Evolutionary conservation across 2,113 vertebrate genomes (phyloP), one percentile per base, ranked within the genome.

Genomic region (Mustelus asterias): DNA sequence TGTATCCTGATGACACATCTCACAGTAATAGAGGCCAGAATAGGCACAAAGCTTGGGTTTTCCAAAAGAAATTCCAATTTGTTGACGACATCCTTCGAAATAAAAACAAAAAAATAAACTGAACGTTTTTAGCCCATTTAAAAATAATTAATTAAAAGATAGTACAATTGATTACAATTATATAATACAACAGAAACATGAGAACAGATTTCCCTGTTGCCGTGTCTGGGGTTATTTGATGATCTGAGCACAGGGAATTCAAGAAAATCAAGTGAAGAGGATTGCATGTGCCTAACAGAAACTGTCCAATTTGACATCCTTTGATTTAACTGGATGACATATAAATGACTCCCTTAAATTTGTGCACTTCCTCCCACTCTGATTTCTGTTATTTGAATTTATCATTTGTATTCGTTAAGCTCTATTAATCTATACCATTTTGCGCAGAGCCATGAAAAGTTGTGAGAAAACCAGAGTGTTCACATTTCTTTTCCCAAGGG

Each of bases 11-110:
- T 99, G 99, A 97, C 99, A 99, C 96, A 97, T 97, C 95, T 99
- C 98, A 0, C 99, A 99, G 96, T 99, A 99, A 97, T 99, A 98
- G 96, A 97, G 98, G 14, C 98, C 98, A 0, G 99, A 98, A 97
- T 98, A 99, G 96, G 98, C 97, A 24, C 99, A 99, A 70, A 99
- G 97, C 96, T 98, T 98, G 96, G 98, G 98, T 97, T 97, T 98
- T 1, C 97, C 96, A 13, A 97, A 97, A 26, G 98, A 99, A 41
- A 99, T 98, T 26, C 99, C 99, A 0, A 99, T 98, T 97, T 98
- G 98, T 94, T 98, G 97, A 96, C 98, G 97, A 97, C 99, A 99
- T 95, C 98, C 99, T 99, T 97, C 37, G 44, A 67, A 37, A 65
- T 76, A n/a, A 92, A 58, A 63, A 65, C 8, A 20, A 9, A 65